Evolutionary conservation across 1,140 invertebrate species (phyloP), one percentile per base, ranked within the genome.

Genomic region (Drosophila eugracilis): DNA sequence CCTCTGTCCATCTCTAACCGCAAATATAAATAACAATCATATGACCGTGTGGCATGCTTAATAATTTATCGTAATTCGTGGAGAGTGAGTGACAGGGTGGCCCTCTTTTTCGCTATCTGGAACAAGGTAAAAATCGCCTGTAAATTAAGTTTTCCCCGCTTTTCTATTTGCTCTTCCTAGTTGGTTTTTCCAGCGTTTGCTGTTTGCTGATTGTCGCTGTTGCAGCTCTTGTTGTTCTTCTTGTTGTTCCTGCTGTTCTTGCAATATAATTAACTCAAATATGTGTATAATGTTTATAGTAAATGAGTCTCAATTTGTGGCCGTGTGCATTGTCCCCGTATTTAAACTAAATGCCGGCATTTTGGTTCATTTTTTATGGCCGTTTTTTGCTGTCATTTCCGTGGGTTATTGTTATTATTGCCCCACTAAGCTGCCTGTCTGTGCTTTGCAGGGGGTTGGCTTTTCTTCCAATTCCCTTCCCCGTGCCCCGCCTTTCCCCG

Each of bases 1-100:
- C n/a, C 4, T 6, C 4, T 4, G 4, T 14, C n/a, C 44, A 28
- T 28, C 44, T 28, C 44, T 4, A 15, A 15, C 17, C 15, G 1
- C 14, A 45, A 75, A 88, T 83, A 70, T 76, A 75, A 75, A 89
- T 89, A 88, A 76, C 59, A 75, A 71, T 59, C 66, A 70, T 48
- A 49, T 48, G 66, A 55, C 50, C 63, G 49, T 75, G 69, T 85
- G 62, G 69, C 80, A 80, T 74, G 84, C 44, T 89, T 89, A 89
- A 89, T 89, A 89, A 89, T 89, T 89, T 89, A 89, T 89, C 79
- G 75, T 85, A 89, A 89, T 80, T 89, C 74, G 75, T 59, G 70
- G 59, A 83, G 77, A n/a, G 67, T 65, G 30, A 37, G 37, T 24
- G 32, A n/a, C n/a, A n/a, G n/a, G n/a, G n/a, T 10, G 21, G 9